Evolutionary conservation across 2,113 vertebrate species (phyloP).

Genomic region (Platichthys flesus): DNA sequence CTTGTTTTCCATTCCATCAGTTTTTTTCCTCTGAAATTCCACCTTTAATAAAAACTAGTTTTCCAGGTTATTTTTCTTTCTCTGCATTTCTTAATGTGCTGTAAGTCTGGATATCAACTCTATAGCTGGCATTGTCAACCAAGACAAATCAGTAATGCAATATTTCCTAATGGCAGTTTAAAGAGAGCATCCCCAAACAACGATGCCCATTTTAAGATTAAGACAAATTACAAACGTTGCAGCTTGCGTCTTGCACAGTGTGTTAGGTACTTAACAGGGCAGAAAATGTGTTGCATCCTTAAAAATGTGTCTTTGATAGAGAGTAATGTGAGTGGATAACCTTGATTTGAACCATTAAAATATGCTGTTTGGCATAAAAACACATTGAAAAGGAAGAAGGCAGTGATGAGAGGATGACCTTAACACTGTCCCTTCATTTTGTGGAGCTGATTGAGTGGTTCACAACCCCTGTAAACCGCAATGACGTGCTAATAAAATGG

Average conservation of each 20-base stretch:
- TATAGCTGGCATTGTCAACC: not conserved
- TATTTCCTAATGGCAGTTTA: too few species aligned
- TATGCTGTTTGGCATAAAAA: conserved; percentile 4
- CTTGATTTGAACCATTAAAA: conserved; percentile 8
- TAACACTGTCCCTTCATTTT: conserved; percentile 24
- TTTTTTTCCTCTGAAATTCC: too few species aligned
- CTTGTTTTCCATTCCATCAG: too few species aligned
- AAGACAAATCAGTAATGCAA: too few species aligned
- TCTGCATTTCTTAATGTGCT: not conserved
- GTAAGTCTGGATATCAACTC: not conserved
- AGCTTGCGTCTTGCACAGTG: not conserved
- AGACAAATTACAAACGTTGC: not conserved
- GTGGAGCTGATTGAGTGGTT: conserved; percentile 33
- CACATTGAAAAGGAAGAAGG: not conserved
- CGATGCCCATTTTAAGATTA: not conserved
- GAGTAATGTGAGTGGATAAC: conserved; percentile 3
- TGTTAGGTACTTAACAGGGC: not conserved
- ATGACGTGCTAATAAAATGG: conserved; percentile 42
- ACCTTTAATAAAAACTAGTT: not conserved
- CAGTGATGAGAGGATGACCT: conserved; percentile 23
- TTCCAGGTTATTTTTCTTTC: not conserved
- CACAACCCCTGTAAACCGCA: conserved; percentile 35
- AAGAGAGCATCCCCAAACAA: too few species aligned
- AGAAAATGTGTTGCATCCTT: not conserved
- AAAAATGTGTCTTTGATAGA: not conserved